Evolutionary conservation across 1,140 invertebrate species (phyloP).

Genomic region (Holotrichia oblita): DNA sequence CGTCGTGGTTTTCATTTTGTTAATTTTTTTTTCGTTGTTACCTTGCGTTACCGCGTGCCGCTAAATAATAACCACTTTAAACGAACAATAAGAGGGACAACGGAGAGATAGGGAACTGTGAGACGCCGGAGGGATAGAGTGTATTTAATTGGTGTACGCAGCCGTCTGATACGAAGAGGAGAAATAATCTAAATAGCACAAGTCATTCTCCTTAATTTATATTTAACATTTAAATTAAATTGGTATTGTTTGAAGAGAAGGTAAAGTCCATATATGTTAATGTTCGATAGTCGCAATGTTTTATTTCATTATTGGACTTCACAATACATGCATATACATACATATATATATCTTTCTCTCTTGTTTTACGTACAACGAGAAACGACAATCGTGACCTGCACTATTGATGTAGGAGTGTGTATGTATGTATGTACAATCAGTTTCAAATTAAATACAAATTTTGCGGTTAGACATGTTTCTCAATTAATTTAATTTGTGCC

Average conservation of each 20-base stretch:
- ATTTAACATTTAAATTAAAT: slow-evolving; percentile 43
- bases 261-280: slow-evolving; percentile 39
- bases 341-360: no score
- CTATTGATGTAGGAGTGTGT: no score
- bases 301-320: slow-evolving; percentile 26
- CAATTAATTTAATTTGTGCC: no score
- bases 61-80: slow-evolving; percentile 34
- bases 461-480: no score
- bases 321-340: neutral
- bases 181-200: slow-evolving; percentile 39
- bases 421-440: no score
- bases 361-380: no score
- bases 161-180: slow-evolving; percentile 24
- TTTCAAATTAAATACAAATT: no score
- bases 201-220: slow-evolving; percentile 44
- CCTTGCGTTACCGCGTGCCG: slow-evolving; percentile 4
- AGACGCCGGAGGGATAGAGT: slow-evolving; percentile 11
- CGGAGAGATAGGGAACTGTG: neutral
- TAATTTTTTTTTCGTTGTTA: neutral
- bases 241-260: slow-evolving; percentile 36
- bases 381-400: no score
- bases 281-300: slow-evolving; percentile 9
- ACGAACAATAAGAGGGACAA: slow-evolving; percentile 21
- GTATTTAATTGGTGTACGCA: slow-evolving; percentile 21
- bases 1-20: no score